phyloP scores from a whole-genome alignment of 2,113 vertebrate genomes.

The Macaca nemestrina region DNA sequence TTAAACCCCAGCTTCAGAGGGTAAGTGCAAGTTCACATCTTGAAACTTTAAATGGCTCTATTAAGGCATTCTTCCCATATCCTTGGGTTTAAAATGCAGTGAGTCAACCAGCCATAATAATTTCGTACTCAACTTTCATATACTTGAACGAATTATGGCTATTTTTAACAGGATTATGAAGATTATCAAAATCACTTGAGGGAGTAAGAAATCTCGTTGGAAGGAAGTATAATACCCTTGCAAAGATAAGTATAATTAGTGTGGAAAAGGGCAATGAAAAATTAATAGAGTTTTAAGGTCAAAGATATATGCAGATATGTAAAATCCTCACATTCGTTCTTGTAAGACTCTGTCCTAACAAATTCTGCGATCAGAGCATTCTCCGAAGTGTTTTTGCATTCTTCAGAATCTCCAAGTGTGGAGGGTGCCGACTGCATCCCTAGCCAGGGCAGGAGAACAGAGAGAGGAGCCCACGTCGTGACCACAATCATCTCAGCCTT shows the following conservation, averaged over 20 bases:
- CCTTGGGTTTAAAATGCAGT: not conserved
- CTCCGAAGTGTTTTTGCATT: not conserved
- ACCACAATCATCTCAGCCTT: fast-evolving
- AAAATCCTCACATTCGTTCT: not conserved
- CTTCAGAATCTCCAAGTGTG: not conserved
- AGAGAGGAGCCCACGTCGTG: fast-evolving
- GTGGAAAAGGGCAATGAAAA: not conserved
- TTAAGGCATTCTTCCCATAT: not conserved
- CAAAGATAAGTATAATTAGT: not conserved
- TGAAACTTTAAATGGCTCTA: not conserved
- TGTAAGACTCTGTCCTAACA: not conserved
- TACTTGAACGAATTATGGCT: not conserved
- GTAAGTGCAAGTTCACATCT: not conserved
- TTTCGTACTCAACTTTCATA: not conserved
- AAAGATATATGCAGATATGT: not conserved
- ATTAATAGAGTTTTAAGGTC: not conserved
- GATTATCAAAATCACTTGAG: not conserved
- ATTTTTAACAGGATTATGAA: not conserved
- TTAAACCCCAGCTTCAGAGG: too few relatives aligned
- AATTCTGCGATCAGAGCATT: not conserved
- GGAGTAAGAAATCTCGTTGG: not conserved
- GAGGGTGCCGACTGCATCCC: too few relatives aligned
- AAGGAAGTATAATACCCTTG: not conserved
- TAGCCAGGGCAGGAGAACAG: fast-evolving
- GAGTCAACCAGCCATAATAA: not conserved